Base-by-base conservation (phyloP, 2,113 vertebrate genomes). In the Anhinga anhinga region DNA sequence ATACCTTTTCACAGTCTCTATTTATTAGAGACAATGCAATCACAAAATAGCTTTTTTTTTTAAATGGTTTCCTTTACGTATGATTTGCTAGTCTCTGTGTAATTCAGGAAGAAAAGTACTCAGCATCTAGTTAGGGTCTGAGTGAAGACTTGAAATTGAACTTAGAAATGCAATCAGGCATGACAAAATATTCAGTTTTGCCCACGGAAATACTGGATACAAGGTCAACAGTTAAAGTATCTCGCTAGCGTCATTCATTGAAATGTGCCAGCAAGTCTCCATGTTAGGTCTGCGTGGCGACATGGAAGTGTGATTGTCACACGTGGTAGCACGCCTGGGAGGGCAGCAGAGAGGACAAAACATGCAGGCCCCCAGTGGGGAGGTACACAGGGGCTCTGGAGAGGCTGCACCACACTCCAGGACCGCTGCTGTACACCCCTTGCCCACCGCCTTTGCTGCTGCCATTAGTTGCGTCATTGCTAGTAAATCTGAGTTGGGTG, bases 1-100 rank as follows among this genome's bases (percentile, higher is more conserved):
- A 94, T 89, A 90, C 55, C 82, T 94, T 95, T 96, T 88, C 86
- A 88, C 61, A 81, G 40, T 73, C 55, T 73, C 59, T 95, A 40
- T 93, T 96, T 94, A 61, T 91, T 91, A 95, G 74, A 82, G 81
- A 59, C 58, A 91, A 55, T 3, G 4, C 69, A 90, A 80, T 81
- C 79, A 74, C 40, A 81, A 91, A 80, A 82, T 59, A 47, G 44
- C 10, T 21, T 13, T 63, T 59, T 72, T 74, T 16, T 26, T 36
- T 15, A 40, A 21, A 16, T 93, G 22, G 9, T 86, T 90, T 88
- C 44, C 45, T 92, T 86, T 90, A 44, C 1, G 0, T 81, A 21
- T 36, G 30, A 67, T 79, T 94, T 59, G 21, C 44, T 76, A 66
- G 32, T 91, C 36, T 52, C 62, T 90, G 17, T 91, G 62, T 92